These are phyloP conservation scores for Hoplias malabaricus DNA, from an alignment of 2,113 vertebrate species.

Conservation along the genomic window DNA sequence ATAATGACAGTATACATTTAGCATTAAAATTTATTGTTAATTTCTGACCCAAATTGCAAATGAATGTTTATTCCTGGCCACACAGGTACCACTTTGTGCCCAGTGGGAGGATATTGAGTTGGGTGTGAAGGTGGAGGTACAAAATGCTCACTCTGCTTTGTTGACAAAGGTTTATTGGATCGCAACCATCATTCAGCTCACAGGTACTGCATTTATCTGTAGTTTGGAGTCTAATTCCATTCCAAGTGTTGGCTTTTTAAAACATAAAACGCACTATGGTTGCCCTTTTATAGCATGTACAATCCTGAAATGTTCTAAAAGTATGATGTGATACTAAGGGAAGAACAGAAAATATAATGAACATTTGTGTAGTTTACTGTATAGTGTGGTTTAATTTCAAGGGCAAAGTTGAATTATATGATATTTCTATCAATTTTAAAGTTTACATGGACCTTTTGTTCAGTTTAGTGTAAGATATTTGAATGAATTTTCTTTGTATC, in stretches of 20 bases:
- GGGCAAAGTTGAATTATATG: no score
- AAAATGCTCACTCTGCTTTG: conserved; percentile 87
- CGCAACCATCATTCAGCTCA: conserved; percentile 82
- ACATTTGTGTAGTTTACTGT: no score
- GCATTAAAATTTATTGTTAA: not conserved
- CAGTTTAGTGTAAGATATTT: no score
- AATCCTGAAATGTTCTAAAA: not conserved
- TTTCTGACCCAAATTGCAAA: not conserved
- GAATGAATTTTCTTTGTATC: not conserved
- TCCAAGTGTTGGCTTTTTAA: no score
- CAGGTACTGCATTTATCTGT: conserved; percentile 76
- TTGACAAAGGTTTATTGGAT: conserved; percentile 97
- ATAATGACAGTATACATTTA: no score
- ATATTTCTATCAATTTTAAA: no score
- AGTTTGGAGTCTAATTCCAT: no score
- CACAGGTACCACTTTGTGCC: conserved; percentile 84
- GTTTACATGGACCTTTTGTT: no score
- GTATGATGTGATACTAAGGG: no score
- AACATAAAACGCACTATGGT: no score
- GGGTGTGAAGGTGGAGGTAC: conserved; percentile 91
- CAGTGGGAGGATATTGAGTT: conserved; percentile 90
- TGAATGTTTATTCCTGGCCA: not conserved
- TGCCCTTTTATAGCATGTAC: not conserved
- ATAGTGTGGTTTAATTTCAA: no score
- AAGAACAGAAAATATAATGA: no score